These are phyloP conservation scores for Silurus meridionalis DNA, from an alignment of 2,113 vertebrate genomes.

Conservation along the genomic window DNA sequence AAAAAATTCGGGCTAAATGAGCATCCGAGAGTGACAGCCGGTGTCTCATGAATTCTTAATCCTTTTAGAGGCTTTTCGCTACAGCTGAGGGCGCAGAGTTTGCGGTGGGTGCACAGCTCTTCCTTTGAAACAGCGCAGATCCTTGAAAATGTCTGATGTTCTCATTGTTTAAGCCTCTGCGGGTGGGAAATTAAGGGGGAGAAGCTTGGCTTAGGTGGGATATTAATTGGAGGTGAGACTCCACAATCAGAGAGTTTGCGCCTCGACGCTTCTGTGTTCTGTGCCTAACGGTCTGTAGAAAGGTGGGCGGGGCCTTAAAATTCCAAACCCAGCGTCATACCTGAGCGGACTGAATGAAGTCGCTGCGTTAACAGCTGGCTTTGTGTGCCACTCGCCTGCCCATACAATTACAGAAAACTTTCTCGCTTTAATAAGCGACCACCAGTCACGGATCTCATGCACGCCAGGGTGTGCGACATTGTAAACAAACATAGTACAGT, in stretches of 20 bases:
- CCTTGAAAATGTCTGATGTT: slow-evolving; percentile 53
- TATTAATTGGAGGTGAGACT: slow-evolving; percentile 52
- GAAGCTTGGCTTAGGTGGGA: slow-evolving; percentile 49
- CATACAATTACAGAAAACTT: slow-evolving; percentile 53
- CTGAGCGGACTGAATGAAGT: slow-evolving; percentile 40
- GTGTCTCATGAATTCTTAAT: slow-evolving; percentile 49
- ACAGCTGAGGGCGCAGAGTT: slow-evolving; percentile 28
- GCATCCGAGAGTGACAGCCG: not conserved
- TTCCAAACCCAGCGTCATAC: slow-evolving; percentile 33
- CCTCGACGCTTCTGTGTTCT: slow-evolving; percentile 44
- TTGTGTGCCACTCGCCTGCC: slow-evolving; percentile 49
- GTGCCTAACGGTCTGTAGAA: slow-evolving; percentile 37
- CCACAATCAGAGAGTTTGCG: slow-evolving; percentile 61
- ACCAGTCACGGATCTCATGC: not conserved
- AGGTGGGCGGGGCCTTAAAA: slow-evolving; percentile 35
- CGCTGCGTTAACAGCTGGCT: slow-evolving; percentile 62
- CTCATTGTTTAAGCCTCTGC: slow-evolving; percentile 54
- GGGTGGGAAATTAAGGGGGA: slow-evolving; percentile 60
- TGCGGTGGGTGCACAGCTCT: not conserved
- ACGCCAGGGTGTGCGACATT: not conserved
- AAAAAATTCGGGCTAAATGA: not conserved
- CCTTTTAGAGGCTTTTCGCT: slow-evolving; percentile 46
- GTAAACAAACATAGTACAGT: not conserved
- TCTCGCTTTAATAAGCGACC: slow-evolving; percentile 7
- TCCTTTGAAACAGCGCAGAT: slow-evolving; percentile 29